Conservation (phyloP, 2,797 vertebrate genomes). For the Babyrousa celebensis region DNA sequence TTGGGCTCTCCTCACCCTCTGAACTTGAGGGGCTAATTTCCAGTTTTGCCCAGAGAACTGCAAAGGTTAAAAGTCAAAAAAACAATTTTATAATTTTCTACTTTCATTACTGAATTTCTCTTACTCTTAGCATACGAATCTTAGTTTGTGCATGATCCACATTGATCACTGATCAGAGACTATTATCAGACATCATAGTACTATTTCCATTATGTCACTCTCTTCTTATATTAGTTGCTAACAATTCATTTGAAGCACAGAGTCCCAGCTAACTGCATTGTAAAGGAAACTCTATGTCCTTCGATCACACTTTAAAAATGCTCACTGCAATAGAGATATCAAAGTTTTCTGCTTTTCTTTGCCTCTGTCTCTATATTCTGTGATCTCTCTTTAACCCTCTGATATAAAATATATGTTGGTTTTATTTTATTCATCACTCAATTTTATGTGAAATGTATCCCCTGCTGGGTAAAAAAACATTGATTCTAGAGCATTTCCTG, state of each 20-base stretch:
- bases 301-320: neutral
- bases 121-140: neutral
- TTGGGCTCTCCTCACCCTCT: neutral
- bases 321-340: neutral
- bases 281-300: neutral
- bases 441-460: neutral
- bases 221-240: neutral
- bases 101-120: neutral
- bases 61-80: neutral
- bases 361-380: neutral
- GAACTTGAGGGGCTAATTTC: neutral
- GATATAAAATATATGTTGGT: constrained; percentile 13
- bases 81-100: neutral
- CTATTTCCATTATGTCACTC: neutral
- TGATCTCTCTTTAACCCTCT: neutral
- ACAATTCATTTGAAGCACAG: neutral
- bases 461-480: neutral
- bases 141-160: neutral
- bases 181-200: neutral
- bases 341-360: neutral
- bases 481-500: neutral
- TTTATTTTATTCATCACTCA: neutral
- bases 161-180: neutral
- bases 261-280: neutral
- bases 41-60: neutral